phyloP scores from a whole-genome alignment of 2,797 vertebrate genomes.

The Phalloptychus januarius region DNA sequence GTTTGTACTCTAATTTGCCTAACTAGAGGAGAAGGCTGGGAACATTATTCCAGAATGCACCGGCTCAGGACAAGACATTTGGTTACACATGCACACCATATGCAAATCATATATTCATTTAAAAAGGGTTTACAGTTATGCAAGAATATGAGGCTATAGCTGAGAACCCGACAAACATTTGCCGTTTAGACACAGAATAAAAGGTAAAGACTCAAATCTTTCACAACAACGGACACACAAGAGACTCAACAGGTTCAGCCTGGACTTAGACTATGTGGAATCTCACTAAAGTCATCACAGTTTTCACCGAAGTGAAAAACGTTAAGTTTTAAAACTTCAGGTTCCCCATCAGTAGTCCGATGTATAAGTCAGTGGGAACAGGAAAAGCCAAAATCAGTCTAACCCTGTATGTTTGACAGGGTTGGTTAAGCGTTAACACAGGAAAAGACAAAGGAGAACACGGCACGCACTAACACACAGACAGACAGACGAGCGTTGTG shows the following conservation, averaged over 20 bases:
- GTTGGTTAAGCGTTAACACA: constrained; percentile 49
- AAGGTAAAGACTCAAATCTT: constrained; percentile 7
- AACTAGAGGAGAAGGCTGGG: constrained; percentile 29
- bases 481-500: constrained; percentile 2
- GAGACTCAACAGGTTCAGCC: constrained; percentile 11
- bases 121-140: constrained; percentile 22
- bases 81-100: constrained; percentile 32
- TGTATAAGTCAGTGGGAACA: constrained; percentile 23
- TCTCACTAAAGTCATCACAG: constrained; percentile 17
- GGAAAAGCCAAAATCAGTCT: constrained; percentile 36
- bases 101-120: constrained; percentile 31
- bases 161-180: neutral
- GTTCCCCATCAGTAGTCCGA: constrained; percentile 13
- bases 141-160: constrained; percentile 17
- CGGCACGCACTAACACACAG: constrained; percentile 6
- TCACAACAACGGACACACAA: neutral
- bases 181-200: neutral
- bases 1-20: constrained; percentile 27
- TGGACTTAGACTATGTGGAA: constrained; percentile 13
- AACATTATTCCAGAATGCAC: constrained; percentile 21
- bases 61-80: constrained; percentile 25
- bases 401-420: constrained; percentile 22
- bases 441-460: constrained; percentile 19
- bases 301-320: constrained; percentile 1
- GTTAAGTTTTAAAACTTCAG: neutral